Percentiles rank a stretch among this genome's conserved stretches.
Conservation (phyloP, 2,797 vertebrate species). For the Menidia menidia region DNA sequence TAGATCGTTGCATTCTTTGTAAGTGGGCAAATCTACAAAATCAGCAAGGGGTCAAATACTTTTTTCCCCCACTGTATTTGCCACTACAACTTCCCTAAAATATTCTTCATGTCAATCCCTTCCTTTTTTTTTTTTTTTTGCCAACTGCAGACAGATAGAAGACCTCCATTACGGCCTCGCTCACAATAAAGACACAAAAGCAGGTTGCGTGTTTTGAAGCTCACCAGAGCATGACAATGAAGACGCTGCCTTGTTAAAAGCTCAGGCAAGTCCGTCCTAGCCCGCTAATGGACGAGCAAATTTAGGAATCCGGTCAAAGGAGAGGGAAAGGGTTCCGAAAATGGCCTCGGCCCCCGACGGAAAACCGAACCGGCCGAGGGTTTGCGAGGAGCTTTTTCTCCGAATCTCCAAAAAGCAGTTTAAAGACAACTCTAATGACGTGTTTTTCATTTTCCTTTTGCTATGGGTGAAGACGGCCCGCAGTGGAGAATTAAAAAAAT, state of each 20-base stretch:
- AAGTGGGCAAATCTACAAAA: too few species aligned
- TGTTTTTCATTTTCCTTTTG: slow-evolving; percentile 16
- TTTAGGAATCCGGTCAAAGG: slow-evolving; percentile 74
- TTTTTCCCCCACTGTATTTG: too few species aligned
- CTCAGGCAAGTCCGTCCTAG: slow-evolving; percentile 62
- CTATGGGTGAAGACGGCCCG: slow-evolving; percentile 14
- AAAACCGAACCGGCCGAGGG: slow-evolving; percentile 11
- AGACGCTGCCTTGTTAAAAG: slow-evolving; percentile 72
- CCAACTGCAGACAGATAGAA: slow-evolving; percentile 1
- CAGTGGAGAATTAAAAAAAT: slow-evolving; percentile 12
- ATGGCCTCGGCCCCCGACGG: slow-evolving; percentile 39
- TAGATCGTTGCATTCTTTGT: too few species aligned
- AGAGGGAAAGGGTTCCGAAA: slow-evolving; percentile 34
- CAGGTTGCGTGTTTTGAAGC: slow-evolving; percentile 64
- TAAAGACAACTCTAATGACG: slow-evolving; percentile 43
- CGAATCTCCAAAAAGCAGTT: slow-evolving; percentile 43
- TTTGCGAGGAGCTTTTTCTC: slow-evolving; percentile 59
- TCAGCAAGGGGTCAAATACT: too few species aligned
- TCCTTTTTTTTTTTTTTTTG: background rate
- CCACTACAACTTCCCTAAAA: slow-evolving; percentile 12
- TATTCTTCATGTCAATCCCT: slow-evolving; percentile 25
- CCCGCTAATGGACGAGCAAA: slow-evolving; percentile 76
- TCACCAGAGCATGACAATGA: slow-evolving; percentile 69
- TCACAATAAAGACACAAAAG: slow-evolving; percentile 70
- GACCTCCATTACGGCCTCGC: slow-evolving; percentile 56